A percentile compares a stretch with the other conserved stretches of the same genome.
phyloP scores from a whole-genome alignment of 1,140 invertebrate genomes.

The Zaprionus gabonicus region DNA sequence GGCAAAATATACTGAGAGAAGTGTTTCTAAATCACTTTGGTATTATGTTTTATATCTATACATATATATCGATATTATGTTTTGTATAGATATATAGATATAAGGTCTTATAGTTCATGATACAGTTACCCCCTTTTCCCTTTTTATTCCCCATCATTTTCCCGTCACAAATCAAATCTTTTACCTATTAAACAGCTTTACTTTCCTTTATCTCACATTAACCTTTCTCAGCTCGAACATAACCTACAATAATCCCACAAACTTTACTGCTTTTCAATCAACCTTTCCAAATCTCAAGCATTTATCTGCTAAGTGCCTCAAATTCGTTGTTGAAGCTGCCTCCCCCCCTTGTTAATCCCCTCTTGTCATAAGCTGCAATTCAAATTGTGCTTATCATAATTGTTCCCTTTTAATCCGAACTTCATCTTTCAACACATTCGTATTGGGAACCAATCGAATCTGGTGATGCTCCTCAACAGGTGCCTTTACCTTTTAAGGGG shows the following conservation, averaged over 20 bases:
- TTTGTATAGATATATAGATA: too few relatives aligned
- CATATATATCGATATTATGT: too few relatives aligned
- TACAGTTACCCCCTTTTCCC: too few relatives aligned
- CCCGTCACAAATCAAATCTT: too few relatives aligned
- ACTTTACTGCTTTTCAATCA: not conserved
- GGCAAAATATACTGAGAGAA: too few relatives aligned
- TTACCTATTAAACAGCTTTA: not conserved
- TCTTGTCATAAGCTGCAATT: not conserved
- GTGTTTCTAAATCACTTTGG: too few relatives aligned
- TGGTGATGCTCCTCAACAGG: constrained; percentile 44
- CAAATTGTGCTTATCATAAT: constrained; percentile 7
- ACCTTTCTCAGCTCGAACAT: not conserved
- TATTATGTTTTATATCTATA: too few relatives aligned
- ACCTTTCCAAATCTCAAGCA: not conserved
- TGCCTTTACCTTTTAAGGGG: constrained; percentile 28
- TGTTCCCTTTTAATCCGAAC: constrained; percentile 1
- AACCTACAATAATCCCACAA: not conserved
- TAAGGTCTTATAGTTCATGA: too few relatives aligned
- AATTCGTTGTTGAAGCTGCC: not conserved
- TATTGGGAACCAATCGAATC: constrained; percentile 16
- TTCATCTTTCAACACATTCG: constrained; percentile 17
- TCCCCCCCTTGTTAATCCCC: not conserved
- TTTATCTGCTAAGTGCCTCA: constrained; percentile 3
- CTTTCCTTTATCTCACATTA: not conserved
- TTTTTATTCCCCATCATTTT: too few relatives aligned